Base-by-base conservation (phyloP, 2,888 invertebrate species). In the Eupeodes luniger region DNA sequence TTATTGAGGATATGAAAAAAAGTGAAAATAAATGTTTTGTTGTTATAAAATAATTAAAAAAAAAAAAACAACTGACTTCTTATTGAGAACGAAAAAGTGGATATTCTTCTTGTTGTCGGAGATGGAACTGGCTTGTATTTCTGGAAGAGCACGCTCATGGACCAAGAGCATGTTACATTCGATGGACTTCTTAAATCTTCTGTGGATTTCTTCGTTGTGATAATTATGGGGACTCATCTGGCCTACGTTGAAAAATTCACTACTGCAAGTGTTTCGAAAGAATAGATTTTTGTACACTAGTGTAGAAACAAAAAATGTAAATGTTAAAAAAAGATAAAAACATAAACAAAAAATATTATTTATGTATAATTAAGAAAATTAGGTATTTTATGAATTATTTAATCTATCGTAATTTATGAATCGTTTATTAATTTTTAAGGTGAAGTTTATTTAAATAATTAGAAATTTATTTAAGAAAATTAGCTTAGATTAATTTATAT, bases 11-110 rank as follows among this genome's bases (percentile, higher is more conserved):
- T 81, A 86, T 81, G 82, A 83, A 80, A 77, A 77, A 83, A 90
- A 88, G 83, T 83, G 89, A 85, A 90, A 91, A 91, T 91, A 91
- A 91, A 91, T 91, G 91, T 90, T 91, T 91, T 91, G 90, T 91
- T 90, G 91, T 91, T 91, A 90, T 90, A 90, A 91, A 91, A 91
- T 90, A 81, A 89, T 89, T 89, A 85, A 89, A 89, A 88, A 19
- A 89, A 88, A 19, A 19, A 81, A 85, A 78, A 81, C 59, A 59
- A 55, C 36, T 80, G 81, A 76, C 59, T 90, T 89, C 57, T 86
- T 90, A 86, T 89, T 90, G 81, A 59, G 14, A 57, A 64, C 5
- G 40, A 9, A 40, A 40, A 40, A 57, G 47, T 72, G 72, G 69
- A 44, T 57, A n/a, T 53, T 40, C 10, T 69, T 67, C 0, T 67